Percentiles rank a stretch among this genome's conserved stretches.
Conservation (phyloP, 2,888 invertebrate genomes). For the Eulithis prunata region DNA sequence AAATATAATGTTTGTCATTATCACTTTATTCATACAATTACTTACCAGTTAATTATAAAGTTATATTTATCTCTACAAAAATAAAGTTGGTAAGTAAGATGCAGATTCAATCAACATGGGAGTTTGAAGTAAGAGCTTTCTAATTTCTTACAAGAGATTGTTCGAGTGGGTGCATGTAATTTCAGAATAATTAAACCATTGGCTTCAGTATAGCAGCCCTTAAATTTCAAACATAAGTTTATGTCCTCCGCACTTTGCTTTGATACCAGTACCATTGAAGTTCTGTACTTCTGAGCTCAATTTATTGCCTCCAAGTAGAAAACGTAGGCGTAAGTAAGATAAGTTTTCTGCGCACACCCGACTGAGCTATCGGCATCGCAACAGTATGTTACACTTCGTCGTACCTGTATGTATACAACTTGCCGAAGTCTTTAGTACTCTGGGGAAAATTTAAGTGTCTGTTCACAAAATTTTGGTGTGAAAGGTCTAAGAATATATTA, state of each 20-base stretch:
- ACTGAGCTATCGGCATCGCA: slow-evolving; percentile 25
- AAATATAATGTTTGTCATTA: slow-evolving; percentile 15
- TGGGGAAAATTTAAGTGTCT: slow-evolving; percentile 14
- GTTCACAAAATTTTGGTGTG: neutral
- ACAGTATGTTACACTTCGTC: slow-evolving; percentile 25
- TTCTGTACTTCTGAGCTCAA: slow-evolving; percentile 17
- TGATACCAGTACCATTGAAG: slow-evolving; percentile 12
- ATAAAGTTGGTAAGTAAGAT: neutral
- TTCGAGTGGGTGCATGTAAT: too few relatives aligned
- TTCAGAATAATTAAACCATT: neutral
- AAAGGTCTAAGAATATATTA: too few relatives aligned
- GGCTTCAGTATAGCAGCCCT: neutral
- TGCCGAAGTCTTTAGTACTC: slow-evolving; percentile 9
- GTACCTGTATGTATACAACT: slow-evolving; percentile 20
- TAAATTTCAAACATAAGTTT: neutral
- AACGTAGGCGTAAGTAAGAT: slow-evolving; percentile 65
- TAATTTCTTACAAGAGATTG: neutral
- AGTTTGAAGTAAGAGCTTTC: neutral
- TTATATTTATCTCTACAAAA: slow-evolving; percentile 7
- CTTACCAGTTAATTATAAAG: slow-evolving; percentile 14
- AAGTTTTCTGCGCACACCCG: slow-evolving; percentile 52
- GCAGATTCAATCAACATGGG: neutral
- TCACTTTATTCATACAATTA: slow-evolving; percentile 25
- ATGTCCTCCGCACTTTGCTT: neutral
- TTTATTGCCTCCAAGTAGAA: slow-evolving; percentile 54